A percentile compares a stretch with the other conserved stretches of the same genome.
Conservation (phyloP, 1,140 invertebrate species). For the Piezodorus guildinii region DNA sequence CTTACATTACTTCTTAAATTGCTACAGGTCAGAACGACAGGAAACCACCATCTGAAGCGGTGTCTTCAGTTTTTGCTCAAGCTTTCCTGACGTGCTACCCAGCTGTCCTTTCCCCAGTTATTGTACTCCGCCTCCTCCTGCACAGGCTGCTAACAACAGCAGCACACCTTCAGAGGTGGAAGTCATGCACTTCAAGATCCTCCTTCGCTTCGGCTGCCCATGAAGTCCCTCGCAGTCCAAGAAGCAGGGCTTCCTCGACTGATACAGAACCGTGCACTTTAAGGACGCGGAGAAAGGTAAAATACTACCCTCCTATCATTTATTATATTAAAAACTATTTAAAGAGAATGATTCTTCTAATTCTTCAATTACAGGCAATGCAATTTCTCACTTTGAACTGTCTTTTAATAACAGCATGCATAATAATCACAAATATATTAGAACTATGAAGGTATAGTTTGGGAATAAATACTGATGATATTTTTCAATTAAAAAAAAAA, state of each 20-base stretch:
- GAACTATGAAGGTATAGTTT: too few relatives aligned
- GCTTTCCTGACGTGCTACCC: slow-evolving; percentile 40
- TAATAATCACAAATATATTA: too few relatives aligned
- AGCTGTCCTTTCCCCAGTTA: slow-evolving; percentile 44
- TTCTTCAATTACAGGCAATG: too few relatives aligned
- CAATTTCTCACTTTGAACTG: too few relatives aligned
- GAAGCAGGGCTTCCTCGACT: slow-evolving; percentile 35
- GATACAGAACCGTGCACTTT: slow-evolving; percentile 36
- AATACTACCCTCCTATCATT: background rate
- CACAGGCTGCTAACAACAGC: slow-evolving; percentile 45
- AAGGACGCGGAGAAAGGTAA: slow-evolving; percentile 34
- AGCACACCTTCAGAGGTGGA: slow-evolving; percentile 35
- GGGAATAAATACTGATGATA: too few relatives aligned
- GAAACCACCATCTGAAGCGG: slow-evolving; percentile 27
- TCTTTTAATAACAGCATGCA: too few relatives aligned
- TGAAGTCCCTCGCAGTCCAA: slow-evolving; percentile 28
- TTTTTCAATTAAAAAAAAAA: too few relatives aligned
- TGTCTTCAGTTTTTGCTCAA: slow-evolving; percentile 32
- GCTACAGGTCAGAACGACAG: slow-evolving; percentile 7
- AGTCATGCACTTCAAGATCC: slow-evolving; percentile 37
- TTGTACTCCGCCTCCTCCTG: slow-evolving; percentile 45
- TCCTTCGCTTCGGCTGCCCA: slow-evolving; percentile 30
- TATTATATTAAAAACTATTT: too few relatives aligned
- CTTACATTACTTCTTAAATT: too few relatives aligned
- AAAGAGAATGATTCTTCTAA: too few relatives aligned